Evolutionary conservation across 2,888 invertebrate genomes (phyloP).

Genomic region (Ditula angustiorana): DNA sequence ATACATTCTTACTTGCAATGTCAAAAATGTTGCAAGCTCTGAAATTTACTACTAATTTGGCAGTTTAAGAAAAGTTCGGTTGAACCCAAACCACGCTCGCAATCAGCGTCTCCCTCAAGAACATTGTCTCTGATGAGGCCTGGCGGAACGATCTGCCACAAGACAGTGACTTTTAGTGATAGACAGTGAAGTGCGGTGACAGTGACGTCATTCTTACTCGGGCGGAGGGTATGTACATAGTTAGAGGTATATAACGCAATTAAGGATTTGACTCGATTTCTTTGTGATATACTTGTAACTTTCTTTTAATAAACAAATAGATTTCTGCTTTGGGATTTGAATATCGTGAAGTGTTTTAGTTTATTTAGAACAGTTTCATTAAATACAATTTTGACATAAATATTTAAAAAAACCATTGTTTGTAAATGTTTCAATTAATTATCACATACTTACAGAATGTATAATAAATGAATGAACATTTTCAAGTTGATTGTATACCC

Average conservation of each 20-base stretch:
- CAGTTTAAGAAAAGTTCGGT: conserved; percentile 3
- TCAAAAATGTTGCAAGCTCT: conserved; percentile 6
- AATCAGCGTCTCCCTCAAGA: conserved; percentile 62
- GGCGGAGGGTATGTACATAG: conserved; percentile 67
- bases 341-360: conserved; percentile 13
- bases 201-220: conserved; percentile 51
- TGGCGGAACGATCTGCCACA: conserved; percentile 61
- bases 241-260: conserved; percentile 64
- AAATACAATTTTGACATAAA: background rate
- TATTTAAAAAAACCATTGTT: background rate
- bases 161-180: conserved; percentile 56
- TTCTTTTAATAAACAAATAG: conserved; percentile 16
- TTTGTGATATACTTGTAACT: conserved; percentile 55
- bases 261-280: conserved; percentile 76
- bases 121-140: conserved; percentile 81
- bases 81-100: conserved; percentile 37
- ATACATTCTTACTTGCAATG: no score
- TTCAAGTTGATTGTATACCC: background rate
- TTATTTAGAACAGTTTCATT: background rate
- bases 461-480: background rate
- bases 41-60: conserved; percentile 11
- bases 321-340: conserved; percentile 18
- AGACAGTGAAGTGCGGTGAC: conserved; percentile 60
- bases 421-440: background rate
- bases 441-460: background rate